These are phyloP conservation scores for Platypus cylindrus DNA, from an alignment of 2,888 invertebrate species.

Conservation along the genomic window DNA sequence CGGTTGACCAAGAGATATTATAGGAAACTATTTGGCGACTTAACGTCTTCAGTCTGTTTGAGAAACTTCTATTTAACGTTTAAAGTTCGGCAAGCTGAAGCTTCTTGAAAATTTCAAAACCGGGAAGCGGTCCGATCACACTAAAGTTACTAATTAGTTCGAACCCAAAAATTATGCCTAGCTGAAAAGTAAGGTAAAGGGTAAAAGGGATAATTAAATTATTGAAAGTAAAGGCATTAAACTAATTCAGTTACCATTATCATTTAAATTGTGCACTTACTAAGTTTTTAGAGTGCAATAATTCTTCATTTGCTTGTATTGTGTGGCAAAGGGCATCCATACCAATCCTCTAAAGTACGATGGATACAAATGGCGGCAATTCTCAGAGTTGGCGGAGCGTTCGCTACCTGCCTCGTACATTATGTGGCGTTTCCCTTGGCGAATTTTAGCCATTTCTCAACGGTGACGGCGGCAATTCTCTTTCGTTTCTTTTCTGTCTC, in stretches of 20 bases:
- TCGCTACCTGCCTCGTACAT: constrained; percentile 24
- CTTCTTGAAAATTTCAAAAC: constrained; percentile 15
- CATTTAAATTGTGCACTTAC: constrained; percentile 23
- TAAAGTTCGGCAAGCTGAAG: constrained; percentile 19
- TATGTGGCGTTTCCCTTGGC: constrained; percentile 24
- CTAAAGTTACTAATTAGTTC: constrained; percentile 16
- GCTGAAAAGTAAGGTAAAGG: too few relatives aligned
- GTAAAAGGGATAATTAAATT: too few relatives aligned
- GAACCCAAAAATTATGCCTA: too few relatives aligned
- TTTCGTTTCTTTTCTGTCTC: constrained; percentile 23
- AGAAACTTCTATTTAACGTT: constrained; percentile 31
- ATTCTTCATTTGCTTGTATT: constrained; percentile 33
- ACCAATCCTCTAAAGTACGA: constrained; percentile 17
- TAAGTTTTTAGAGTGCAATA: constrained; percentile 31
- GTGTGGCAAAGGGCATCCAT: constrained; percentile 9
- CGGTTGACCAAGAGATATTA: constrained; percentile 35
- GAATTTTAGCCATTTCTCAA: constrained; percentile 32
- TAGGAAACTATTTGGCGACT: constrained; percentile 34
- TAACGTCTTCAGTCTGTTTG: constrained; percentile 30
- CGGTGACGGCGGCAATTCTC: constrained; percentile 32
- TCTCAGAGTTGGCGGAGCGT: constrained; percentile 28
- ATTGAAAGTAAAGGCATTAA: too few relatives aligned
- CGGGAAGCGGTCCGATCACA: too few relatives aligned
- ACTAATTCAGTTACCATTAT: too few relatives aligned
- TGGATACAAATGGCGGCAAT: constrained; percentile 36